Base-by-base conservation (phyloP, 1,140 invertebrate genomes). In the Drosophila seguyi region DNA sequence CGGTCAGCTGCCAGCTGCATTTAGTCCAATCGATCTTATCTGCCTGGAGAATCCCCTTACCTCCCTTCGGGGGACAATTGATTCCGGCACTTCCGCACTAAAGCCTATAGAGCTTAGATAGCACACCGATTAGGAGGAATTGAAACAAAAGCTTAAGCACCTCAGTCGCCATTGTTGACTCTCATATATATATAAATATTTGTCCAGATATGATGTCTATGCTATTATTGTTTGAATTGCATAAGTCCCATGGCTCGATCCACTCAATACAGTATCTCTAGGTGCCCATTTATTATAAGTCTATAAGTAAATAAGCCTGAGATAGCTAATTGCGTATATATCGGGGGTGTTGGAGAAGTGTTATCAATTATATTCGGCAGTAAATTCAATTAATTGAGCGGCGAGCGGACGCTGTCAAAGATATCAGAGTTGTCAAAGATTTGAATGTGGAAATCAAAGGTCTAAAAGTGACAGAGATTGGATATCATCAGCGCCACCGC, bases 301-400 rank as follows among this genome's bases (percentile, higher is more conserved):
- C 25, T 38, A 16, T 71, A 69, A 57, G 52, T 72, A 76, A 73
- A 88, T 88, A 79, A 71, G 76, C 65, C 36, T 62, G 29, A 78
- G 84, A 80, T 77, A 79, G 73, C 60, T 68, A 76, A 83, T 79
- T 67, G 18, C 74, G 62, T 79, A 81, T 79, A 47, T 56, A 71
- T 71, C 50, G 68, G 66, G 41, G 31, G 41, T 61, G 72, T 45
- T 61, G 61, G 38, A 58, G 71, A 58, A 13, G 13, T 56, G 66
- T 27, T 68, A 87, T 79, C 75, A 87, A 71, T 63, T 39, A 61
- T 53, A 55, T 81, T 66, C 34, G 81, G 59, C 57, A 61, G 29
- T 53, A 75, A 79, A 68, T 63, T 82, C 75, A 76, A 86, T 86
- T 87, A 86, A 79, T 72, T 86, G 69, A n/a, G n/a, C 69, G 84